Evolutionary conservation across 1,140 invertebrate genomes (phyloP).

Genomic region (Diabrotica virgifera): DNA sequence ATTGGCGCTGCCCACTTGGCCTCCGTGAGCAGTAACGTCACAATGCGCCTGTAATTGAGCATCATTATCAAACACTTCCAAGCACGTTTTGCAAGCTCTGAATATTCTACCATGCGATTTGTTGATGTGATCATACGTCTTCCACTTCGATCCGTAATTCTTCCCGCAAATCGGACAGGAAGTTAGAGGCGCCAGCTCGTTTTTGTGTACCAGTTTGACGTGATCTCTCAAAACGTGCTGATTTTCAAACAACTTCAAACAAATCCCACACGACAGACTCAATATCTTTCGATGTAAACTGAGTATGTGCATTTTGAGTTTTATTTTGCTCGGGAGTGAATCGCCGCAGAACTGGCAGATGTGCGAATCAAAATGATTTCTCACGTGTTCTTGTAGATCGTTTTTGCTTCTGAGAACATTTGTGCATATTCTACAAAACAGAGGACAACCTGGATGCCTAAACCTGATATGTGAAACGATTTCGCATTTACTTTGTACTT

Average conservation of each 20-base stretch:
- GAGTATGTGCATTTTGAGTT: conserved; percentile 60
- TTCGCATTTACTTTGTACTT: conserved; percentile 54
- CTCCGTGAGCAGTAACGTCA: conserved; percentile 48
- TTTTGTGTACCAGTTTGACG: conserved; percentile 53
- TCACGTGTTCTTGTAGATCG: conserved; percentile 54
- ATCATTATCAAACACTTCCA: conserved; percentile 56
- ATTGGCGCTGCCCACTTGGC: not conserved
- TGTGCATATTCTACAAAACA: conserved; percentile 54
- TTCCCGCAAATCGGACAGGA: conserved; percentile 62
- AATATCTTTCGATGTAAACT: conserved; percentile 56
- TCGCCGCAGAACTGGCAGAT: conserved; percentile 64
- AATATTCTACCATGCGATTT: conserved; percentile 60
- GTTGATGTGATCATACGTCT: conserved; percentile 61
- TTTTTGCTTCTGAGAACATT: conserved; percentile 57
- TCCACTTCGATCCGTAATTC: conserved; percentile 60
- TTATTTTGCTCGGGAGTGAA: conserved; percentile 57
- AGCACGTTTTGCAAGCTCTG: conserved; percentile 58
- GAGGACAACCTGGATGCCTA: conserved; percentile 55
- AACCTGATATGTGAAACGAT: conserved; percentile 60
- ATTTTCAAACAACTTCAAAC: conserved; percentile 56
- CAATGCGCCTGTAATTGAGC: conserved; percentile 53
- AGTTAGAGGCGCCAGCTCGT: conserved; percentile 53
- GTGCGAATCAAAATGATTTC: conserved; percentile 55
- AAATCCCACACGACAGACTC: conserved; percentile 58
- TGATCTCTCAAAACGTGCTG: conserved; percentile 58